A percentile compares a stretch with the other conserved stretches of the same genome.
phyloP scores from a whole-genome alignment of 2,113 vertebrate species.

The Crotophaga sulcirostris region DNA sequence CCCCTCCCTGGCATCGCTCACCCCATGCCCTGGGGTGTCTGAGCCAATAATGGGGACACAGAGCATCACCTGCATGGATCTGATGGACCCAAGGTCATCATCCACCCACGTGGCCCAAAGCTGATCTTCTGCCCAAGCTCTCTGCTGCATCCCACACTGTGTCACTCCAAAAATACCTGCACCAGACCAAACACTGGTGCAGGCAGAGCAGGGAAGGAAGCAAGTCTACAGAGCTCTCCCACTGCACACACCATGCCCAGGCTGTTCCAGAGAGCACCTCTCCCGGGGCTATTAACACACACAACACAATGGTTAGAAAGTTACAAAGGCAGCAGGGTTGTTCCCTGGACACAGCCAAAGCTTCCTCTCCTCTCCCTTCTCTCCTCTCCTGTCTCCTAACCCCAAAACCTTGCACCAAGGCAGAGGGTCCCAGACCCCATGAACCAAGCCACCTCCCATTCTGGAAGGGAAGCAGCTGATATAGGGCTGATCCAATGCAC shows the following conservation, averaged over 20 bases:
- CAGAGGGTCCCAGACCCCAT: background rate
- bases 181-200: background rate
- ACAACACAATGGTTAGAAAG: background rate
- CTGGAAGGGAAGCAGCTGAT: background rate
- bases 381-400: background rate
- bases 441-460: background rate
- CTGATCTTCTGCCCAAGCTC: background rate
- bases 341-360: background rate
- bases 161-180: background rate
- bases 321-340: background rate
- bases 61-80: background rate
- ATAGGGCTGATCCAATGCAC: background rate
- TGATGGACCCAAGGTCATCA: fast-evolving
- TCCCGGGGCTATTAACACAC: background rate
- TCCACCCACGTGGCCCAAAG: background rate
- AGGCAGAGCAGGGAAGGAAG: background rate
- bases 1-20: background rate
- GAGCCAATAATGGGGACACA: background rate
- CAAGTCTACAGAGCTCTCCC: background rate
- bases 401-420: background rate
- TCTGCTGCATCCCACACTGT: background rate
- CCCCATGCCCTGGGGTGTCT: background rate
- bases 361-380: background rate
- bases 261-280: background rate
- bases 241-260: background rate